Conservation (phyloP, 1,140 invertebrate species). For the Thrips palmi region DNA sequence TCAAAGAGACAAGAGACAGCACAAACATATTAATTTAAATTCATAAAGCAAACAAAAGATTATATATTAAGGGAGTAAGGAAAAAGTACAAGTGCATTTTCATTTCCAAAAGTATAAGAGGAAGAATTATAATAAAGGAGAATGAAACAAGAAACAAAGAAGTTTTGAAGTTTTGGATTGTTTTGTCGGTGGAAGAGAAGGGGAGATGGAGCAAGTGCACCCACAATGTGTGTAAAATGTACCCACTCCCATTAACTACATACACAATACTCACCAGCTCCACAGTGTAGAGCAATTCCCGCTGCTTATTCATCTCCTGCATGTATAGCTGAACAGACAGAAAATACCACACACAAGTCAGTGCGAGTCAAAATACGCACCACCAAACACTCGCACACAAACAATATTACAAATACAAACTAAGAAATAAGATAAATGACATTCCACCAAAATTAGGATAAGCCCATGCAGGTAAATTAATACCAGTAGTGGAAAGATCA, state of each 20-base stretch:
- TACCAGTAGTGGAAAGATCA: no score
- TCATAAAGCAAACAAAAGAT: slow-evolving; percentile 3
- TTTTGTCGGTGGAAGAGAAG: no score
- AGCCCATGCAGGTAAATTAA: no score
- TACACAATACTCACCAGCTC: slow-evolving; percentile 66
- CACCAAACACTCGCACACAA: no score
- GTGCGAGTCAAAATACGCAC: no score
- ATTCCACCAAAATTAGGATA: no score
- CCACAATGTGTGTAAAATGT: no score
- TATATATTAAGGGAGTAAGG: slow-evolving; percentile 3
- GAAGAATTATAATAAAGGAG: slow-evolving; percentile 4
- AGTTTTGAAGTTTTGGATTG: no score
- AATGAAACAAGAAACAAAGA: slow-evolving; percentile 4
- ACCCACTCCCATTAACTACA: no score
- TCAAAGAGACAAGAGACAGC: neutral
- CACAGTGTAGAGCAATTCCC: slow-evolving; percentile 65
- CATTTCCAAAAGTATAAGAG: neutral
- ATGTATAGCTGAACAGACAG: slow-evolving; percentile 45
- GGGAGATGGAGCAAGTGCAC: no score
- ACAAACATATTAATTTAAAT: neutral
- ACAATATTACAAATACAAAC: neutral
- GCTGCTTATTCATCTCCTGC: slow-evolving; percentile 74
- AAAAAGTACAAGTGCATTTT: neutral
- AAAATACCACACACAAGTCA: slow-evolving; percentile 12
- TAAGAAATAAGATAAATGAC: no score